Evolutionary conservation across 2,888 invertebrate genomes (phyloP).

Genomic region (Athripsodes cinereus): DNA sequence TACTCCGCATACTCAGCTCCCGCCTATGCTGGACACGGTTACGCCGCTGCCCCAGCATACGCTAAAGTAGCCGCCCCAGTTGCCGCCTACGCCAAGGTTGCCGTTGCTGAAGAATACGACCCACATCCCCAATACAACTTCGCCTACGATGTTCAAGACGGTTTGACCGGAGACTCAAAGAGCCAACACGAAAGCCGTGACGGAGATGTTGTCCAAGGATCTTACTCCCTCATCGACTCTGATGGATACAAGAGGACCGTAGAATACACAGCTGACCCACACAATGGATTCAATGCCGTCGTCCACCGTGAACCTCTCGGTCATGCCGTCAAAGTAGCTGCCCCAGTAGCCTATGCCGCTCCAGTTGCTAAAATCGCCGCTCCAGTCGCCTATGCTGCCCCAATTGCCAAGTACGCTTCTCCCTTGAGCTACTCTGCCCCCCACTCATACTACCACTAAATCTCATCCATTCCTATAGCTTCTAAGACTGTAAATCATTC

Average conservation of each 20-base stretch:
- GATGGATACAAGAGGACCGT: conserved; percentile 45
- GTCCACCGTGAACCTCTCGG: conserved; percentile 40
- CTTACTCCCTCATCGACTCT: conserved; percentile 42
- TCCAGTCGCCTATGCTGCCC: conserved; percentile 19
- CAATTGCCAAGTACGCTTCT: conserved; percentile 19
- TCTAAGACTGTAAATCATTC: not conserved
- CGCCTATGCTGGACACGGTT: conserved; percentile 25
- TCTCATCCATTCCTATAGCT: no score
- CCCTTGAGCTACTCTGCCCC: conserved; percentile 16
- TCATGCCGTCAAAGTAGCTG: conserved; percentile 22
- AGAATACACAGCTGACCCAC: conserved; percentile 45
- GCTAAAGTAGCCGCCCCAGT: conserved; percentile 20
- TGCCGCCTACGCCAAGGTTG: conserved; percentile 27
- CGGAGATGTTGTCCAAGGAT: conserved; percentile 41
- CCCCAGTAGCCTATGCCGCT: conserved; percentile 22
- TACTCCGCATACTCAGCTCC: conserved; percentile 24
- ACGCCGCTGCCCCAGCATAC: conserved; percentile 13
- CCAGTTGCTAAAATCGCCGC: conserved; percentile 20
- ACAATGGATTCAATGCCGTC: conserved; percentile 49
- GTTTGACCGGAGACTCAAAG: conserved; percentile 43
- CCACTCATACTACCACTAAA: conserved; percentile 20
- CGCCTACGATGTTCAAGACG: conserved; percentile 50
- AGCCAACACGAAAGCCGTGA: conserved; percentile 41
- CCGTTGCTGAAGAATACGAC: conserved; percentile 27
- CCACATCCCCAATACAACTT: conserved; percentile 29